Evolutionary conservation across 1,140 invertebrate species (phyloP), one percentile per base, ranked within the genome.

Genomic region (Aricia agestis): DNA sequence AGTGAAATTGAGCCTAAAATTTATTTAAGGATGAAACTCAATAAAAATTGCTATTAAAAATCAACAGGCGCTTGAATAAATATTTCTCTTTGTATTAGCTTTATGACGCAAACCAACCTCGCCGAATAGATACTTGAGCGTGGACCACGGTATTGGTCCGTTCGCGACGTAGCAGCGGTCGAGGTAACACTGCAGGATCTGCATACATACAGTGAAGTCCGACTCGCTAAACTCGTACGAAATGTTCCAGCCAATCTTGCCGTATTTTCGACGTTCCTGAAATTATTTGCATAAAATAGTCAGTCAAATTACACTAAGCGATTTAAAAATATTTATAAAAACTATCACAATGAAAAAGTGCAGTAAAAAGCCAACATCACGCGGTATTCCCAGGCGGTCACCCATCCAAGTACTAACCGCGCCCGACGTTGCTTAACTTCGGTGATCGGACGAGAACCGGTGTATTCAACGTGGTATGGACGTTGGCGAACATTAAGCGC

Each of bases 231-330:
- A 98, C 92, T 98, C 97, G 82, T 98, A 98, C 59, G 93, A 93
- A 72, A 98, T 97, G 82, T 98, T 98, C 97, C 97, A 98, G 1
- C 97, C 97, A 70, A 98, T 96, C 92, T 98, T 98, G 78, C 96
- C 96, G 83, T 98, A 98, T 86, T 97, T 98, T 78, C 96, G 94
- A 63, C 97, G 94, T 86, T 98, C 97, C 94, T 97, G 81, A 77
- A 86, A 58, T 67, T 73, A 66, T n/a, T 52, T 52, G 9, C 45
- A 13, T 13, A 52, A 52, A 52, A 3, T 36, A 36, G 2, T 7
- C 52, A 11, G 52, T 57, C 10, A 6, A 15, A 17, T 36, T 36
- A 7, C 36, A 9, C 5, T 52, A 13, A 45, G 10, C 13, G 13
- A 42, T 6, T 52, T 52, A 13, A 52, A 52, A 13, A 9, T 15